These are phyloP conservation scores for Oreochromis mossambicus DNA, from an alignment of 2,797 vertebrate genomes.

Conservation along the genomic window DNA sequence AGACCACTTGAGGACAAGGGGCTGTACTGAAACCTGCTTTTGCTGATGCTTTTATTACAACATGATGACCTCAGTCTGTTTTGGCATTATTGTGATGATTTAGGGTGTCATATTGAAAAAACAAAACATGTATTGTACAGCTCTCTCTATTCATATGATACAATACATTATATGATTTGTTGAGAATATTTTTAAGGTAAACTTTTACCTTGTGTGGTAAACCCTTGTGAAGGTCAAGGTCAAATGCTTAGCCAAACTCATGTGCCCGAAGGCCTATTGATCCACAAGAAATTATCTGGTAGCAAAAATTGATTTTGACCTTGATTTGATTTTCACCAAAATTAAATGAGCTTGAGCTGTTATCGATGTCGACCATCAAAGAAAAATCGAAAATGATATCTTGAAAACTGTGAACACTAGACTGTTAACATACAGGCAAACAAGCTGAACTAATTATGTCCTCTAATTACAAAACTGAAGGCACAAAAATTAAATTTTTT, in stretches of 20 bases:
- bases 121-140: neutral
- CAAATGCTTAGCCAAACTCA: neutral
- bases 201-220: neutral
- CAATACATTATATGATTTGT: neutral
- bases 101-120: neutral
- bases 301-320: neutral
- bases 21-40: neutral
- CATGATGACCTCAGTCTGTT: neutral
- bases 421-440: neutral
- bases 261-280: neutral
- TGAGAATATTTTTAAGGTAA: neutral
- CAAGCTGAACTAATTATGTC: neutral
- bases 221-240: neutral
- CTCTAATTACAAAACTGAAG: neutral
- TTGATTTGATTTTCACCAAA: neutral
- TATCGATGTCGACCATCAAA: neutral
- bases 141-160: neutral
- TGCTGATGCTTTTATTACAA: neutral
- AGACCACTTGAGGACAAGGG: neutral
- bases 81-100: neutral
- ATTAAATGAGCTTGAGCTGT: neutral
- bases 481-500: neutral
- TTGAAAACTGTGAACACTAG: neutral
- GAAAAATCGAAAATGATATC: neutral
- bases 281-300: neutral